Conservation (phyloP, 2,113 vertebrate genomes). For the Silurus meridionalis region DNA sequence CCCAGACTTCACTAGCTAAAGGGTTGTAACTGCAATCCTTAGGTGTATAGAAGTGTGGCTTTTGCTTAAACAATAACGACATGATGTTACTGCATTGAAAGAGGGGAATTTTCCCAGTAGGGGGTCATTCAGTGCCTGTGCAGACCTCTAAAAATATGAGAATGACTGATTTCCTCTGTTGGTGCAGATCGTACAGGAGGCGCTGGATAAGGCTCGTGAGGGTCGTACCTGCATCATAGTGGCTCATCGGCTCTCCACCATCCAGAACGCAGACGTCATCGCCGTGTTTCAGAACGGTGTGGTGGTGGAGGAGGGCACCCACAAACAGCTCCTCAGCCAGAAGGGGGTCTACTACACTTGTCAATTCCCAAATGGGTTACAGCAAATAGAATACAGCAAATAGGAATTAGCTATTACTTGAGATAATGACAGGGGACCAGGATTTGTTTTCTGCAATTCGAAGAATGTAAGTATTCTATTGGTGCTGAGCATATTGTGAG, state of each 20-base stretch:
- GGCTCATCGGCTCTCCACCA: constrained; percentile 90
- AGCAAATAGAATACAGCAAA: constrained; percentile 28
- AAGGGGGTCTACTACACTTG: constrained; percentile 83
- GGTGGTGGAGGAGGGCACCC: constrained; percentile 83
- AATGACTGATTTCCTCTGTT: not conserved
- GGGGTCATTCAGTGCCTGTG: not conserved
- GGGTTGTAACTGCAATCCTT: not conserved
- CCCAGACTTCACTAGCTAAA: not conserved
- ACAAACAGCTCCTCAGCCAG: constrained; percentile 85
- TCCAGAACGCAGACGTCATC: constrained; percentile 88
- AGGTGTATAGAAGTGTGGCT: not conserved
- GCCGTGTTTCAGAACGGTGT: constrained; percentile 82
- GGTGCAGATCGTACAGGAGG: constrained; percentile 88
- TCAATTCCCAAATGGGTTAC: constrained; percentile 78
- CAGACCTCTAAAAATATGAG: not conserved
- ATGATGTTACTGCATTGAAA: not conserved
- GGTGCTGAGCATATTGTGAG: not conserved
- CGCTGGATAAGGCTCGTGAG: constrained; percentile 85
- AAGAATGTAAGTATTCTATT: not conserved
- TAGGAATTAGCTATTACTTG: not conserved
- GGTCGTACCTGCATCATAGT: constrained; percentile 91
- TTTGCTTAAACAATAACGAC: not conserved
- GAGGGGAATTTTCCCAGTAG: no score
- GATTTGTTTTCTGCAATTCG: not conserved
- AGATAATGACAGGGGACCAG: not conserved